Evolutionary conservation across 2,113 vertebrate species (phyloP).

Genomic region (Pteronura brasiliensis): DNA sequence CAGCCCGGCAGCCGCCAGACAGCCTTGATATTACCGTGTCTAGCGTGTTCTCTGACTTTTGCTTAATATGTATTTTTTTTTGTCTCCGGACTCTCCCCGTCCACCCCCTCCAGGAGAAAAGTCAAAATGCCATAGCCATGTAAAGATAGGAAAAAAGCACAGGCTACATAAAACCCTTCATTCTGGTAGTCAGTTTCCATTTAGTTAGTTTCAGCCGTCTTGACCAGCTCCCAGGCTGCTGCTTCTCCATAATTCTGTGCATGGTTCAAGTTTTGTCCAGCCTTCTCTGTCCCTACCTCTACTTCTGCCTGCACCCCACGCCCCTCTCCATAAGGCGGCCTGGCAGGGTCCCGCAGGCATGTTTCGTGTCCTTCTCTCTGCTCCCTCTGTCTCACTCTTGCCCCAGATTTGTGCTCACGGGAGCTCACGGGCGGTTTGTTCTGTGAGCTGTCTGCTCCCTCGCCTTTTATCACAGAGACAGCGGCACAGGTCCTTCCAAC

Average conservation of each 20-base stretch:
- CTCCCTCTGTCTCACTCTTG: background rate
- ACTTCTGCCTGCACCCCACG: background rate
- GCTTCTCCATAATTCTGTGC: background rate
- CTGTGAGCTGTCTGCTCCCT: background rate
- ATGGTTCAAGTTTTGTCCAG: background rate
- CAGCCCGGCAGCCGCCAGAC: fast-evolving
- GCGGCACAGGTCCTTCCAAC: background rate
- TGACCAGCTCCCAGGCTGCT: background rate
- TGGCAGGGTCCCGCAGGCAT: background rate
- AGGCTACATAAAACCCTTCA: background rate
- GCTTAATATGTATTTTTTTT: background rate
- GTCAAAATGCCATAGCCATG: background rate
- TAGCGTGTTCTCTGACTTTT: fast-evolving
- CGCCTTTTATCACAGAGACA: background rate
- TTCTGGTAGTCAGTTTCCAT: background rate
- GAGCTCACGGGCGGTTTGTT: background rate
- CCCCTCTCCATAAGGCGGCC: background rate
- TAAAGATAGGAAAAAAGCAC: background rate
- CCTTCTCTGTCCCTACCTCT: background rate
- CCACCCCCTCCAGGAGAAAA: background rate
- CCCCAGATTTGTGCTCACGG: background rate
- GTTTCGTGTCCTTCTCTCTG: background rate
- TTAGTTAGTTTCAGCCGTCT: background rate
- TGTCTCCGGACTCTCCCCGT: background rate
- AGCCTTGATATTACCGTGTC: fast-evolving